A percentile compares a stretch with the other conserved stretches of the same genome.
phyloP scores from a whole-genome alignment of 2,797 vertebrate genomes.

The Microctenopoma lineatum region DNA sequence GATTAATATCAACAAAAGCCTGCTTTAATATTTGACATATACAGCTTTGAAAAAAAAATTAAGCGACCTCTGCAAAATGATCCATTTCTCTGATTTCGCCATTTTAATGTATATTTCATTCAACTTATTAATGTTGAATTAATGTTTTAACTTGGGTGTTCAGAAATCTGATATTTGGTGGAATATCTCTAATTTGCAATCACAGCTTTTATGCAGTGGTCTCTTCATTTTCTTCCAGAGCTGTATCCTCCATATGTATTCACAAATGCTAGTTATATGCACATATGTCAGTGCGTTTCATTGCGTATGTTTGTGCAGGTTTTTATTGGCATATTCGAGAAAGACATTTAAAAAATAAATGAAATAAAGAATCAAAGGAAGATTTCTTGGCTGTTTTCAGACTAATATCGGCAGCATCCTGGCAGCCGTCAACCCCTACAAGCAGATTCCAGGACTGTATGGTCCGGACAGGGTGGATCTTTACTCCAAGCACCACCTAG shows the following conservation, averaged over 20 bases:
- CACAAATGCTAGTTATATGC: neutral
- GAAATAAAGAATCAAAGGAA: neutral
- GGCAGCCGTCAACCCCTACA: conserved; percentile 94
- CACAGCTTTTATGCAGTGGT: no score
- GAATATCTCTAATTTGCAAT: no score
- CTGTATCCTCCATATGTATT: neutral
- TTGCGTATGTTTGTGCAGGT: neutral
- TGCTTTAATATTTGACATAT: conserved; percentile 4
- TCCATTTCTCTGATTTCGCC: no score
- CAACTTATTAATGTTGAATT: no score
- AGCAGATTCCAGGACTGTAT: conserved; percentile 88
- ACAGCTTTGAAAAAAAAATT: neutral
- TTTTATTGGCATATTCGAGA: neutral
- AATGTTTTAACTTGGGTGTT: no score
- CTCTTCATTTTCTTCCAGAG: no score
- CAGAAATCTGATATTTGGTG: no score
- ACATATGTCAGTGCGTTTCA: neutral
- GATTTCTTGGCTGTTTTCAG: conserved; percentile 68
- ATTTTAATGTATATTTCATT: no score
- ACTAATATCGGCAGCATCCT: conserved; percentile 95
- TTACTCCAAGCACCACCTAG: conserved; percentile 91
- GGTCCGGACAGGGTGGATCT: conserved; percentile 87
- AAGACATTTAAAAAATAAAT: no score
- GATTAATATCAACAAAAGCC: conserved; percentile 29
- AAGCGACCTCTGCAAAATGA: no score